Evolutionary conservation across 1,140 invertebrate genomes (phyloP).

Genomic region (Lethrus apterus): DNA sequence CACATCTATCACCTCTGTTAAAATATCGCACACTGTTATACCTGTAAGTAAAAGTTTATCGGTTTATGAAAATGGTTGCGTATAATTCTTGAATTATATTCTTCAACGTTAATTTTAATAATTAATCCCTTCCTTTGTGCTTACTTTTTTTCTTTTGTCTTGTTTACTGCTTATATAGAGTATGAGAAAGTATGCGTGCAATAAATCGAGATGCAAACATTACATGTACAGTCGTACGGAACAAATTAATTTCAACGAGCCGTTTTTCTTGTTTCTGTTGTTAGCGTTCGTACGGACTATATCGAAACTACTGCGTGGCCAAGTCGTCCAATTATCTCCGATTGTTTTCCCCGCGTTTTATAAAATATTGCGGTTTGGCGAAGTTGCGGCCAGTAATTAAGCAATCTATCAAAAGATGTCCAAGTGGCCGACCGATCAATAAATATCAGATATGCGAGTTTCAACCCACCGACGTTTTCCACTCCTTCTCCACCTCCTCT

Average conservation of each 20-base stretch:
- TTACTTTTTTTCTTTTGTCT: too few relatives aligned
- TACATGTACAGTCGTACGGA: background rate
- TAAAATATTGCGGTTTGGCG: conserved; percentile 30
- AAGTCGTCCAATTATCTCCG: conserved; percentile 33
- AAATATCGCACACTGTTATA: too few relatives aligned
- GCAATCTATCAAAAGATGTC: conserved; percentile 34
- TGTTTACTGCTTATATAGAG: too few relatives aligned
- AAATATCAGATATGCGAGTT: conserved; percentile 18
- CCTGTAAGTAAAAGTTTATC: too few relatives aligned
- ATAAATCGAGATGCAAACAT: conserved; percentile 11
- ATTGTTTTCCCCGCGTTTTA: conserved; percentile 31
- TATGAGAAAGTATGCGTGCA: too few relatives aligned
- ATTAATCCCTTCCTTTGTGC: too few relatives aligned
- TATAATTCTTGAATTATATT: too few relatives aligned
- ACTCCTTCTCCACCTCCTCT: conserved; percentile 10
- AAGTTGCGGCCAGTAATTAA: conserved; percentile 31
- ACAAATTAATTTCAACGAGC: conserved; percentile 8
- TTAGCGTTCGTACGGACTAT: conserved; percentile 6
- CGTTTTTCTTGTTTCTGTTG: background rate
- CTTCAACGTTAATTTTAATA: too few relatives aligned
- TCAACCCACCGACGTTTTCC: conserved; percentile 7
- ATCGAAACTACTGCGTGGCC: conserved; percentile 2
- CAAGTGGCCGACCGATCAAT: conserved; percentile 16
- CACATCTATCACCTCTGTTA: too few relatives aligned
- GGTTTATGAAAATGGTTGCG: too few relatives aligned